Percentiles rank a stretch among this genome's conserved stretches.
Evolutionary conservation across 1,140 invertebrate species (phyloP).

Genomic region (Drosophila melanica): DNA sequence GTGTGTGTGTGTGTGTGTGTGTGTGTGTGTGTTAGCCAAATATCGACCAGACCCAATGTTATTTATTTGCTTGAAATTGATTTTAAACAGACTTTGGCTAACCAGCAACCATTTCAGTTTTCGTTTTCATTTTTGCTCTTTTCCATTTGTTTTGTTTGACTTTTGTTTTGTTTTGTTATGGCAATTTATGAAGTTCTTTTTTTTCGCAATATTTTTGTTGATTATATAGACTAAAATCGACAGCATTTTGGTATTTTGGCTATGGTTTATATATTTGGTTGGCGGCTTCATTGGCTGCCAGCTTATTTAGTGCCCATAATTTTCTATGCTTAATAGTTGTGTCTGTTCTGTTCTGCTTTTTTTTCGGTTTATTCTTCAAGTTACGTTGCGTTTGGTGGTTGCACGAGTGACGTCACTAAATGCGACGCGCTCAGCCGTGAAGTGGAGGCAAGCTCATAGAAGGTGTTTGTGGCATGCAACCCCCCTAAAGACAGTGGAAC

Average conservation of each 20-base stretch:
- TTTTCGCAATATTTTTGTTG: neutral
- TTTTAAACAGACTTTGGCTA: conserved; percentile 59
- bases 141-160: neutral
- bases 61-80: conserved; percentile 75
- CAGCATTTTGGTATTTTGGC: neutral
- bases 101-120: conserved; percentile 25
- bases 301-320: conserved; percentile 35
- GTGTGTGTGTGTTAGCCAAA: conserved; percentile 35
- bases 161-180: conserved; percentile 1
- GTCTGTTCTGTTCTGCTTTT: neutral
- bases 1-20: conserved; percentile 1
- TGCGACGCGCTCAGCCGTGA: conserved; percentile 13
- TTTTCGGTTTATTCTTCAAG: neutral
- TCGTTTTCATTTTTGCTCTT: conserved; percentile 8
- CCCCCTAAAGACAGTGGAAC: conserved; percentile 22
- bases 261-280: conserved; percentile 11
- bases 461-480: conserved; percentile 35
- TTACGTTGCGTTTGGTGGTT: conserved; percentile 29
- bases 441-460: neutral
- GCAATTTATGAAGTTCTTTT: conserved; percentile 39
- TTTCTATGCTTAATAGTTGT: neutral
- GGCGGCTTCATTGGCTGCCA: conserved; percentile 2
- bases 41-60: conserved; percentile 31
- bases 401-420: conserved; percentile 39
- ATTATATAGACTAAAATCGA: conserved; percentile 2